Conservation (phyloP, 2,888 invertebrate species). For the Gasteruption jaculator region DNA sequence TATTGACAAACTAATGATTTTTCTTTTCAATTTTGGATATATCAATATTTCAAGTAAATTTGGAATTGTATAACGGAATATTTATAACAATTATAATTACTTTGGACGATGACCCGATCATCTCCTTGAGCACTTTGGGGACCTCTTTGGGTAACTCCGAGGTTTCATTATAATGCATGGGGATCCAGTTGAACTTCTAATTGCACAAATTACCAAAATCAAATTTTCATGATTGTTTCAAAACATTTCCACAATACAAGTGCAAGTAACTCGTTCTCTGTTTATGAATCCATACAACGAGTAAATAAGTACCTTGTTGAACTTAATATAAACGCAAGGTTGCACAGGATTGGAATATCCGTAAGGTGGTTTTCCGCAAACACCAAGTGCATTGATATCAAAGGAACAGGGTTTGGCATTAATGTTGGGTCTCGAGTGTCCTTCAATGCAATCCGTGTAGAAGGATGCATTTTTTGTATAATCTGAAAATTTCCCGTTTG, state of each 20-base stretch:
- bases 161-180: slow-evolving; percentile 33
- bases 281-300: neutral
- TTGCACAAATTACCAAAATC: too few species aligned
- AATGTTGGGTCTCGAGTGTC: neutral
- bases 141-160: slow-evolving; percentile 35
- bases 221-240: too few species aligned
- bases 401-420: slow-evolving; percentile 35
- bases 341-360: slow-evolving; percentile 32
- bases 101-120: slow-evolving; percentile 27
- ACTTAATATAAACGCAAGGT: slow-evolving; percentile 38
- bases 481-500: too few species aligned
- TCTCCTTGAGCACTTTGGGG: slow-evolving; percentile 31
- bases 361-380: slow-evolving; percentile 35
- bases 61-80: too few species aligned
- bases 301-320: slow-evolving; percentile 33
- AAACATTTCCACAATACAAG: too few species aligned
- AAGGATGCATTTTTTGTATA: slow-evolving; percentile 26
- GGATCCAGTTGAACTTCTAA: slow-evolving; percentile 43
- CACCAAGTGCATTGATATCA: slow-evolving; percentile 29
- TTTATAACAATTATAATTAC: too few species aligned
- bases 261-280: neutral
- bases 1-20: too few species aligned
- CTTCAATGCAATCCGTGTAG: slow-evolving; percentile 29
- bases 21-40: too few species aligned
- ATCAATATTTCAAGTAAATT: too few species aligned